Evolutionary conservation across 2,888 invertebrate species (phyloP), one percentile per base, ranked within the genome.

Genomic region (Rapana venosa): DNA sequence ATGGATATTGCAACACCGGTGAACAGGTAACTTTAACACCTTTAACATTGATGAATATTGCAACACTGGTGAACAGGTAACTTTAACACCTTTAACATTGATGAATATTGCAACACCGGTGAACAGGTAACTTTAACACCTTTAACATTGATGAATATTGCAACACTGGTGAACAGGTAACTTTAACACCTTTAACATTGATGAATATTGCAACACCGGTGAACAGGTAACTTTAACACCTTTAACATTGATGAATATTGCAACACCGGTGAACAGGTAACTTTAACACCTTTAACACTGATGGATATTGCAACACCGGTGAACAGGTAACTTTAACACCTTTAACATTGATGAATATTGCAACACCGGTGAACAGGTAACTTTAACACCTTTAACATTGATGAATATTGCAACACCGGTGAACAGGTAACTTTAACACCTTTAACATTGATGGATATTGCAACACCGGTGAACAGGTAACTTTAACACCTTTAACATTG

Each of bases 1-100:
- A n/a, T n/a, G n/a, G n/a, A n/a, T n/a, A n/a, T n/a, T n/a, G 98
- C 58, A 91, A 94, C n/a, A 94, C 94, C 56, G 61, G 79, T 81
- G 79, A 81, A 81, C 79, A 81, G 79, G 79, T 81, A 81, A 47
- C 47, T 47, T 47, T n/a, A n/a, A n/a, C n/a, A n/a, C n/a, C n/a
- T n/a, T n/a, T n/a, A n/a, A n/a, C n/a, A n/a, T n/a, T n/a, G n/a
- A n/a, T n/a, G n/a, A n/a, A n/a, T n/a, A n/a, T n/a, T n/a, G 98
- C 58, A 91, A 94, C n/a, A 94, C 94, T 58, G 61, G 79, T 81
- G 79, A 81, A 81, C 79, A 81, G 79, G 79, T 81, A 81, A 47
- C 47, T 47, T 47, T 8, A 58, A 13, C 11, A 58, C n/a, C n/a
- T n/a, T n/a, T n/a, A n/a, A n/a, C n/a, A n/a, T n/a, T n/a, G n/a